A percentile compares a stretch with the other conserved stretches of the same genome.
These are phyloP conservation scores for Myathropa florea DNA, from an alignment of 2,888 invertebrate genomes.

Conservation along the genomic window DNA sequence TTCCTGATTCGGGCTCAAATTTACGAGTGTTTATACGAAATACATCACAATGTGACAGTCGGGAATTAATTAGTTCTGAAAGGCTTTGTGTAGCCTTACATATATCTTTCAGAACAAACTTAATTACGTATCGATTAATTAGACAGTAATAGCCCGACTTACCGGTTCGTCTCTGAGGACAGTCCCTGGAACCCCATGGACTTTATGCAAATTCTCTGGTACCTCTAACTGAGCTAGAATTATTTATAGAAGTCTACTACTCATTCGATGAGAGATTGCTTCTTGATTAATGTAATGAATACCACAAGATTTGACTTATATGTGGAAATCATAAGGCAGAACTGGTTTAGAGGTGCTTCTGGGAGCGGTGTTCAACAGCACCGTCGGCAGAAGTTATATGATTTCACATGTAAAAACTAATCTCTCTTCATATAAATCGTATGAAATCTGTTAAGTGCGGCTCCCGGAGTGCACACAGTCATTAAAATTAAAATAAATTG, in stretches of 20 bases:
- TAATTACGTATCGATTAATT: constrained; percentile 65
- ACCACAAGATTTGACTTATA: constrained; percentile 1
- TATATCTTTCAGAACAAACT: constrained; percentile 47
- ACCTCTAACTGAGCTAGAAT: constrained; percentile 19
- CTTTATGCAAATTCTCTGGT: constrained; percentile 39
- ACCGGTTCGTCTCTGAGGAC: constrained; percentile 12
- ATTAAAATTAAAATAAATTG: too few species aligned
- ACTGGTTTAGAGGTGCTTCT: constrained; percentile 19
- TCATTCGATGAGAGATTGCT: constrained; percentile 4
- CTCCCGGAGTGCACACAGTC: background rate
- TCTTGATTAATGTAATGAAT: constrained; percentile 1
- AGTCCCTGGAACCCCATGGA: constrained; percentile 5
- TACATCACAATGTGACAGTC: constrained; percentile 48
- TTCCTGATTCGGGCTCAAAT: constrained; percentile 33
- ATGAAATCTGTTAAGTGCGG: background rate
- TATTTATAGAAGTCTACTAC: constrained; percentile 41
- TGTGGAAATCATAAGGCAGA: background rate
- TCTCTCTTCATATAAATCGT: too few species aligned
- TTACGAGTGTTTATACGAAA: constrained; percentile 49
- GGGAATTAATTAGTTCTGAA: constrained; percentile 31
- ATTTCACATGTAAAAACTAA: too few species aligned
- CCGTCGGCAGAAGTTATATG: constrained; percentile 11
- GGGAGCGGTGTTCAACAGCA: constrained; percentile 8
- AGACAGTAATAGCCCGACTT: constrained; percentile 33
- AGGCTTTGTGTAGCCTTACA: background rate